Evolutionary conservation across 2,797 vertebrate species (phyloP).

Genomic region (Hydrophis major): DNA sequence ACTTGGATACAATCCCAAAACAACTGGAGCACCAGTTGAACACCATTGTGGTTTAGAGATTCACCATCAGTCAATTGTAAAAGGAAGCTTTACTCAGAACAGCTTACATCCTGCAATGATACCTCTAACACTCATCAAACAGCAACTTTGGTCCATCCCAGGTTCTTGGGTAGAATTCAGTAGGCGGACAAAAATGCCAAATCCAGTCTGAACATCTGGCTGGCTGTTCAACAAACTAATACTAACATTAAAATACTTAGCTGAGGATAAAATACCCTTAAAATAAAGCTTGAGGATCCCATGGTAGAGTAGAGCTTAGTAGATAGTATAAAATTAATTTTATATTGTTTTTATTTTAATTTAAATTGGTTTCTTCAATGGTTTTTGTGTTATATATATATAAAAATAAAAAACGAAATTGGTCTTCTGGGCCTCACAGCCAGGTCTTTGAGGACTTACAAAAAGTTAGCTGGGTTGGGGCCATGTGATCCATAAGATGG

Average conservation of each 20-base stretch:
- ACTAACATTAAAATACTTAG: neutral
- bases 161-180: too few species aligned
- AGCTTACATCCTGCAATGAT: too few species aligned
- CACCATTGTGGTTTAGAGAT: too few species aligned
- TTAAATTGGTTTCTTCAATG: neutral
- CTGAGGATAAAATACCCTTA: neutral
- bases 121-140: too few species aligned
- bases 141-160: too few species aligned
- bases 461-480: neutral
- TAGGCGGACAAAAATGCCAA: too few species aligned
- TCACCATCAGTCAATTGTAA: too few species aligned
- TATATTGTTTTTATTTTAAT: neutral
- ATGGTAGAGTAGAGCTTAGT: neutral
- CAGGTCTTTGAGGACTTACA: neutral
- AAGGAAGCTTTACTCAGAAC: too few species aligned
- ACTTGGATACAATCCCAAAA: too few species aligned
- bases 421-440: neutral
- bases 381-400: neutral
- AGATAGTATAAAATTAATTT: neutral
- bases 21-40: too few species aligned
- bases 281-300: neutral
- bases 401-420: too few species aligned
- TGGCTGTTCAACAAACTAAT: neutral
- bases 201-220: too few species aligned
- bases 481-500: neutral